Base-by-base conservation (phyloP, 2,113 vertebrate genomes). In the Tetraodon nigroviridis region DNA sequence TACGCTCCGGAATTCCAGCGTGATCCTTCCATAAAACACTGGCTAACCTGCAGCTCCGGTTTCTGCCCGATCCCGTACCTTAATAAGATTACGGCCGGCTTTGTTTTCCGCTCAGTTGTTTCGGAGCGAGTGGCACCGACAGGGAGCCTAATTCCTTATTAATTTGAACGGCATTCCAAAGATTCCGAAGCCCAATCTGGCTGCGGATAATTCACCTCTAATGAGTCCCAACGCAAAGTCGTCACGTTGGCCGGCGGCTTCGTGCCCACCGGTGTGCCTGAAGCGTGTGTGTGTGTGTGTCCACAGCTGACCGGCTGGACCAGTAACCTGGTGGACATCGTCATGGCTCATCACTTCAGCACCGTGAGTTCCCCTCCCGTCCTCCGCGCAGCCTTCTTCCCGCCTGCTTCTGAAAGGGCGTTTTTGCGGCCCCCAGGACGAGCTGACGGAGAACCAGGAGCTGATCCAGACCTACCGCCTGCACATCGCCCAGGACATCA, bases 401-500 rank as follows among this genome's bases (percentile, higher is more conserved):
- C n/a, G 7, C 18, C 13, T n/a, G 11, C n/a, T 16, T 46, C 3
- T 46, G 6, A 1, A 44, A 44, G 1, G 1, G 37, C 42, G 20
- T 42, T 12, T n/a, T 32, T 4, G 58, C 12, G 47, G 14, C 61
- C 18, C n/a, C 2, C 83, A 99, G 96, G 94, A 98, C 51, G 96
- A 99, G 67, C 88, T 98, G 58, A 94, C 94, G 12, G 94, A 95
- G 49, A 98, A 98, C 86, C 83, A 92, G 79, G 96, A 98, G 79
- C 87, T 99, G 82, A 95, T 97, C 84, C 96, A 99, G 84, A 98
- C 94, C 1, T 99, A 98, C 87, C 91, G 94, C 70, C 92, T 96
- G 56, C 96, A 99, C 73, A 96, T 99, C 1, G 91, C 94, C 0
- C 95, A 98, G 73, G 96, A 99, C 79, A 98, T 99, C 82, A 99